Evolutionary conservation across 2,113 vertebrate species (phyloP).

Genomic region (Colossoma macropomum): DNA sequence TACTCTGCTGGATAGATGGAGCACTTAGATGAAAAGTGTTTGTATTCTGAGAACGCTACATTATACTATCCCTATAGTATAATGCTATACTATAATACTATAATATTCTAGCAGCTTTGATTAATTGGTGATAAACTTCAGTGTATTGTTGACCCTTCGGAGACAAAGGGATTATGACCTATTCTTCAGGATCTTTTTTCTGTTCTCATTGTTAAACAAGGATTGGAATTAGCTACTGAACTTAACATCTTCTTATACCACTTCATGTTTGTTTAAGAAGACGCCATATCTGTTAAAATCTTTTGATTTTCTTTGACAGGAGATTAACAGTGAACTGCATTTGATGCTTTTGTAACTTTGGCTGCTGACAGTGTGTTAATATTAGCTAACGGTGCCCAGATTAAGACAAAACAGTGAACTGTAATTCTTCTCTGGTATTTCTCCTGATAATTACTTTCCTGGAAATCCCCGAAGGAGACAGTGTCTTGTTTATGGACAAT

Average conservation of each 20-base stretch:
- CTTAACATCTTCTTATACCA: background rate
- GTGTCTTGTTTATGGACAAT: conserved; percentile 75
- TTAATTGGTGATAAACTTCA: conserved; percentile 63
- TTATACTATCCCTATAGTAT: conserved; percentile 47
- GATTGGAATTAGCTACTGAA: background rate
- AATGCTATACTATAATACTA: too few species aligned
- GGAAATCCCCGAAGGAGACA: conserved; percentile 74
- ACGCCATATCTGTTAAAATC: background rate
- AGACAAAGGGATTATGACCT: conserved; percentile 30
- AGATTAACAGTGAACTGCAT: background rate
- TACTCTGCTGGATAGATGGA: conserved; percentile 5
- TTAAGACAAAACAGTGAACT: conserved; percentile 61
- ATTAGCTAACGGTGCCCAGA: conserved; percentile 33
- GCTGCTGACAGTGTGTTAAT: conserved; percentile 48
- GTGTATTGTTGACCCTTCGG: conserved; percentile 53
- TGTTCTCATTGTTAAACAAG: background rate
- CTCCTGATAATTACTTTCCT: conserved; percentile 76
- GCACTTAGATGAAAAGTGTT: conserved; percentile 37
- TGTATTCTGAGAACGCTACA: conserved; percentile 29
- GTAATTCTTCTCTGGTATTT: conserved; percentile 70
- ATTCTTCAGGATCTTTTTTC: conserved; percentile 1
- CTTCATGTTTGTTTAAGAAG: conserved; percentile 7
- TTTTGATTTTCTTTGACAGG: background rate
- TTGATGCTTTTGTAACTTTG: conserved; percentile 42
- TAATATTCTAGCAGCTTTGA: conserved; percentile 53